These are phyloP conservation scores for Calyptommatus sinebrachiatus DNA, from an alignment of 2,113 vertebrate species.

Conservation along the genomic window DNA sequence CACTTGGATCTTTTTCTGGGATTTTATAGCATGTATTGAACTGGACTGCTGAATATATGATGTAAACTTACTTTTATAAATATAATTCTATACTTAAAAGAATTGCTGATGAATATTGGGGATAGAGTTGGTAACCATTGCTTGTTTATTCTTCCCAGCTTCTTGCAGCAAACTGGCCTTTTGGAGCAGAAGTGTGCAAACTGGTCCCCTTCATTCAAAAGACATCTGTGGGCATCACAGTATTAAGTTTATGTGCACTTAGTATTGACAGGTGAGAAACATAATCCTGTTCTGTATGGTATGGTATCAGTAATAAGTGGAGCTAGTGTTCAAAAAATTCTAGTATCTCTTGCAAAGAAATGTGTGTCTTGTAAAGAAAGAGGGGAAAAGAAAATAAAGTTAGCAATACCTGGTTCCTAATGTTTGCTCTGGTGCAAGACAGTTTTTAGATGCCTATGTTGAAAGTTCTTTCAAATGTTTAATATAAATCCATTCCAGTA, in stretches of 20 bases:
- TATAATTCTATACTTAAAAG: neutral
- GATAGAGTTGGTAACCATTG: neutral
- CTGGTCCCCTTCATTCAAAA: conserved; percentile 93
- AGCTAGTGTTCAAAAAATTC: fast-evolving
- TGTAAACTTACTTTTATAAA: neutral
- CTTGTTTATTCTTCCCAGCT: conserved; percentile 74
- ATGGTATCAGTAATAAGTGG: neutral
- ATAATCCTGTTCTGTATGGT: conserved; percentile 8
- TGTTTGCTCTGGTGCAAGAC: neutral
- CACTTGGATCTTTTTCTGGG: too few relatives aligned
- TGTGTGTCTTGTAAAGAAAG: too few relatives aligned
- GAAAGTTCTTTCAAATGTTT: neutral
- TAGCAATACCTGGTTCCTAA: neutral
- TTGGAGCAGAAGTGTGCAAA: conserved; percentile 88
- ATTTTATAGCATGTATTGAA: neutral
- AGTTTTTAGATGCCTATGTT: neutral
- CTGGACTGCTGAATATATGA: neutral
- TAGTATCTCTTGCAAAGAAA: too few relatives aligned
- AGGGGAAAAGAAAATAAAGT: neutral
- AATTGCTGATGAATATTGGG: fast-evolving
- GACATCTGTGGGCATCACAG: conserved; percentile 89
- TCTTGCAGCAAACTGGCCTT: conserved; percentile 89
- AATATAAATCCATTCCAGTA: neutral
- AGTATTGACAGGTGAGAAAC: conserved; percentile 88
- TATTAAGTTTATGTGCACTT: conserved; percentile 88